These are phyloP conservation scores for Oenanthe oenanthe DNA, from an alignment of 2,113 vertebrate genomes.

Conservation along the genomic window DNA sequence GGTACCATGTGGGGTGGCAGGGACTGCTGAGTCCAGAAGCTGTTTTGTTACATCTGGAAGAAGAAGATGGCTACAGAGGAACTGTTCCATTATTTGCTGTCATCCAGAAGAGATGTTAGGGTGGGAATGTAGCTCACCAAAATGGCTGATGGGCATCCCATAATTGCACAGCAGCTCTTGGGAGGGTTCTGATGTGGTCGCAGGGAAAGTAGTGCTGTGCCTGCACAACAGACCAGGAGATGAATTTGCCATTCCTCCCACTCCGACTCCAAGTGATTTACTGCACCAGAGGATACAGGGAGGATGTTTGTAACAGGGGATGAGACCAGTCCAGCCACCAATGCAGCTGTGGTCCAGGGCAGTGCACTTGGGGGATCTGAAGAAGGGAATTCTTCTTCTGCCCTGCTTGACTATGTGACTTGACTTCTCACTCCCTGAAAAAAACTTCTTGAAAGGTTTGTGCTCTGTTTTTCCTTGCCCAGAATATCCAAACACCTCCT, in stretches of 20 bases:
- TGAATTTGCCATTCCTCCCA: conserved; percentile 1
- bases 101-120: neutral
- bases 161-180: neutral
- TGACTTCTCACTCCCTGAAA: neutral
- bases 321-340: neutral
- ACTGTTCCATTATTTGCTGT: neutral
- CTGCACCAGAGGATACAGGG: neutral
- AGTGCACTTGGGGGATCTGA: neutral
- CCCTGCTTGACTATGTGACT: neutral
- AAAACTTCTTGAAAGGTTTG: neutral
- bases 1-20: neutral
- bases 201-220: conserved; percentile 6
- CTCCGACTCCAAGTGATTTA: conserved; percentile 8
- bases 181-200: neutral
- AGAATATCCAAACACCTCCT: neutral
- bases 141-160: neutral
- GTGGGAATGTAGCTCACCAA: neutral
- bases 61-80: neutral
- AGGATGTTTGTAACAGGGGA: conserved; percentile 6
- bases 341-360: neutral
- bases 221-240: neutral
- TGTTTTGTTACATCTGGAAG: neutral
- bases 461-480: neutral
- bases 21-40: neutral
- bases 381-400: neutral